Base-by-base conservation (phyloP, 64 coral and sea anemone genomes). In the Catalaphyllia jardinei region DNA sequence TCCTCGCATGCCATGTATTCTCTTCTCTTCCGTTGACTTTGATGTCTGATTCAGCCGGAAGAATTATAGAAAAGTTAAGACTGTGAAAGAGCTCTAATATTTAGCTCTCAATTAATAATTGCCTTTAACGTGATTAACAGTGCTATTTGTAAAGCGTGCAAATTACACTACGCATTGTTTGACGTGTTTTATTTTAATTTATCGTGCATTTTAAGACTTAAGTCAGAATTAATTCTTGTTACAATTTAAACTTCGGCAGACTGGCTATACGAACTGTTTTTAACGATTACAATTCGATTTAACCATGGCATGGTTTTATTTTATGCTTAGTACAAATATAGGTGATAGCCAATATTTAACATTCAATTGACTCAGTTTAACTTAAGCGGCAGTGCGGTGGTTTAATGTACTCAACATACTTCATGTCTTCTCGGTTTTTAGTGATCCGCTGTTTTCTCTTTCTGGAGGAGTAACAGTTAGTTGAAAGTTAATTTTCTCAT, bases 351-450 rank as follows among this genome's bases (percentile, higher is more conserved):
- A 27, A 11, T 25, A 11, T 2, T 27, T 24, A 24, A 9, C 22
- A 10, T 11, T 69, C n/a, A 25, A 8, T 69, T n/a, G 29, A 69
- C 65, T n/a, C n/a, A n/a, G n/a, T 69, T 69, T 27, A 25, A 71
- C 62, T 20, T 62, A 62, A 25, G 60, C 76, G 28, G 51, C 73
- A 69, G 81, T 67, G 60, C 62, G 33, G 31, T 27, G 33, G 72
- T 31, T 60, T 76, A 49, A 30, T 72, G 52, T 35, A 49, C 51
- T 88, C 59, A 59, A 92, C 90, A 86, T 92, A 92, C 90, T 92
- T 92, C 75, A 92, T 92, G 54, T 92, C 90, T 92, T 92, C 90
- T 59, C 90, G 90, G 35, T 86, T 75, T 92, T 92, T 86, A 79
- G 57, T 87, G 59, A 92, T 92, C 90, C 81, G 31, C 63, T 85